phyloP scores from a whole-genome alignment of 2,113 vertebrate species.

The Isurus oxyrinchus region DNA sequence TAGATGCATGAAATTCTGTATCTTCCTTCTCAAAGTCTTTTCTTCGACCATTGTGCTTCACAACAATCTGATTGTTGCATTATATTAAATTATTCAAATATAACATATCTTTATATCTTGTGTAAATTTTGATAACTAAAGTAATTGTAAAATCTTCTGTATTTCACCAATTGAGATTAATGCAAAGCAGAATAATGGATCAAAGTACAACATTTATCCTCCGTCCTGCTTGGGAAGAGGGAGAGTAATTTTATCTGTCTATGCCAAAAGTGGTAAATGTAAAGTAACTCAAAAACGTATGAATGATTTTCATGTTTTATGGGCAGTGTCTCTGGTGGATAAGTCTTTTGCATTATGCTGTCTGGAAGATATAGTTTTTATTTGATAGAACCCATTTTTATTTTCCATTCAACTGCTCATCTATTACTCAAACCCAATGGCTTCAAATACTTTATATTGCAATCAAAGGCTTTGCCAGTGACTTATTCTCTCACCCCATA shows the following conservation, averaged over 20 bases:
- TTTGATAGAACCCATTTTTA: neutral
- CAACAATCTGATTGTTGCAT: neutral
- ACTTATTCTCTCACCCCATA: neutral
- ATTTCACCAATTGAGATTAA: neutral
- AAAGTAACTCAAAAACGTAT: conserved; percentile 40
- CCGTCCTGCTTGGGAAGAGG: neutral
- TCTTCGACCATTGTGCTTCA: neutral
- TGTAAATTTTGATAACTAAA: conserved; percentile 27
- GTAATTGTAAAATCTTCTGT: neutral
- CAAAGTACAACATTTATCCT: neutral
- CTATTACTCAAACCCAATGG: neutral
- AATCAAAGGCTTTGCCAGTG: neutral
- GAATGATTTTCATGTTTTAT: neutral
- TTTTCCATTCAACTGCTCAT: neutral
- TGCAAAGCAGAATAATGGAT: neutral
- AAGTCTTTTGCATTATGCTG: neutral
- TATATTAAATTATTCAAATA: conserved; percentile 7
- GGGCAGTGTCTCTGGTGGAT: neutral
- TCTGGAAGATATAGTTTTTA: neutral
- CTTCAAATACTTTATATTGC: neutral
- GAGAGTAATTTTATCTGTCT: neutral
- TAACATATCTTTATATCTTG: neutral
- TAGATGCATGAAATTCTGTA: neutral
- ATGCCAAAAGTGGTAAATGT: neutral
- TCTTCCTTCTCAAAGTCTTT: conserved; percentile 5